A percentile compares a stretch with the other conserved stretches of the same genome.
Evolutionary conservation across 2,888 invertebrate genomes (phyloP).

Genomic region (Synergus laeviventris): DNA sequence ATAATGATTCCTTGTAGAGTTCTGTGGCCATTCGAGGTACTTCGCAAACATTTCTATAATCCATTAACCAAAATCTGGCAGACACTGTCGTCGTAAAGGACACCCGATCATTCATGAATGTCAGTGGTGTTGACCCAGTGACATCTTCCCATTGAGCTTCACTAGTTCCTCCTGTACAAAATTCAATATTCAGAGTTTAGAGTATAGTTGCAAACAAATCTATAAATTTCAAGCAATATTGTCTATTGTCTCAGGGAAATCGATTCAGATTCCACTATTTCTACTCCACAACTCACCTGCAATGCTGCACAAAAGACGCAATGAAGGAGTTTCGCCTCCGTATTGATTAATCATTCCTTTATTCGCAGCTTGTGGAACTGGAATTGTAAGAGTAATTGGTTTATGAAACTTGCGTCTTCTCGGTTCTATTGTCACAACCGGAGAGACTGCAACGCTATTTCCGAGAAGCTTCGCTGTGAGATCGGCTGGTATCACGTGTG

Average conservation of each 20-base stretch:
- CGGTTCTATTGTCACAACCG: constrained; percentile 99
- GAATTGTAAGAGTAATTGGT: constrained; percentile 97
- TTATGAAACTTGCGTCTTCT: constrained; percentile 98
- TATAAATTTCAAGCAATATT: neutral
- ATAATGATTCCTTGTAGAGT: constrained; percentile 88
- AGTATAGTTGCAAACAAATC: neutral
- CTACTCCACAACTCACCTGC: constrained; percentile 81
- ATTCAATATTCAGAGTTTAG: neutral
- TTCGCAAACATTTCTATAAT: constrained; percentile 95
- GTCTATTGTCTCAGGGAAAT: neutral
- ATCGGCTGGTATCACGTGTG: constrained; percentile 93
- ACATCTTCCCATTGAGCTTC: constrained; percentile 99
- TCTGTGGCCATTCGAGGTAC: constrained; percentile 98
- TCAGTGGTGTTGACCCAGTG: constrained; percentile 97
- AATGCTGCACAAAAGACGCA: constrained; percentile 95
- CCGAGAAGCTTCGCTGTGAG: constrained; percentile 92
- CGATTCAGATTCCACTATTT: constrained; percentile 40
- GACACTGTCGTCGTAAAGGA: constrained; percentile 99
- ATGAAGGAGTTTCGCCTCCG: constrained; percentile 87
- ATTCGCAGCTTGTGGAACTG: constrained; percentile 80
- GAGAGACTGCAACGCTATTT: constrained; percentile 97
- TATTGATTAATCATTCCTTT: constrained; percentile 92
- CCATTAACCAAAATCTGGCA: constrained; percentile 99
- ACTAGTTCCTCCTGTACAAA: constrained; percentile 87
- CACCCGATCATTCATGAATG: constrained; percentile 97